Evolutionary conservation across 37 sponge, comb jelly and placozoan genomes (phyloP), one percentile per base, ranked within the genome.

Genomic region (Agelas oroides): DNA sequence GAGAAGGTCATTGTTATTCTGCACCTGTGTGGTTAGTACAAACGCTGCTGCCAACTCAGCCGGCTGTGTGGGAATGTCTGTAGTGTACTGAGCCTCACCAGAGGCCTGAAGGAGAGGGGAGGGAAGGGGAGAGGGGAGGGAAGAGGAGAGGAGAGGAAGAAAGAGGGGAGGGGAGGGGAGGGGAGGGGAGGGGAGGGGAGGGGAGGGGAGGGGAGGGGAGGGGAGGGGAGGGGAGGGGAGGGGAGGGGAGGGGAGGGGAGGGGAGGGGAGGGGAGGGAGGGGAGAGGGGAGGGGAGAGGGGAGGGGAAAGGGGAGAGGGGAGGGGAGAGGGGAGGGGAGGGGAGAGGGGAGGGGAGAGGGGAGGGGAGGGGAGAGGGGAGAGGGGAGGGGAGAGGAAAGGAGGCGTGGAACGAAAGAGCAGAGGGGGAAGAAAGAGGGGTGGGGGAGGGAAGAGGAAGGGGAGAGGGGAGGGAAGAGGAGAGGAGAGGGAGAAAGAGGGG

Each of bases 61-160:
- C 0, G 95, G 88, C 8, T 53, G 59, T 24, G 53, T 15, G 1
- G 91, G 91, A 0, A 94, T 68, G 34, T 94, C 95, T 73, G 86
- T 87, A 24, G 91, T 84, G 58, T 94, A 94, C 78, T 87, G 59
- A 18, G 95, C 95, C 69, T 94, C 91, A 28, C 95, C 95, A 40
- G 95, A 90, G 13, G 95, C 80, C 88, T 94, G 46, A 24, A 31
- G 30, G 81, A 5, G 53, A 73, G 55, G 36, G 6, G 35, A 32
- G 16, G 37, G 27, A 33, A 59, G 25, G 53, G 54, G 53, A 55
- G 21, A 61, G 53, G 23, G 40, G 53, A 34, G 35, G 31, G 23
- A 32, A 33, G 27, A 39, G 27, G 57, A 53, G 70, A 53, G 52
- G 11, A 28, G 30, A 19, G 34, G 60, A 39, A 35, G 23, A 23